phyloP scores from a whole-genome alignment of 2,888 invertebrate species.

The Muscina levida region DNA sequence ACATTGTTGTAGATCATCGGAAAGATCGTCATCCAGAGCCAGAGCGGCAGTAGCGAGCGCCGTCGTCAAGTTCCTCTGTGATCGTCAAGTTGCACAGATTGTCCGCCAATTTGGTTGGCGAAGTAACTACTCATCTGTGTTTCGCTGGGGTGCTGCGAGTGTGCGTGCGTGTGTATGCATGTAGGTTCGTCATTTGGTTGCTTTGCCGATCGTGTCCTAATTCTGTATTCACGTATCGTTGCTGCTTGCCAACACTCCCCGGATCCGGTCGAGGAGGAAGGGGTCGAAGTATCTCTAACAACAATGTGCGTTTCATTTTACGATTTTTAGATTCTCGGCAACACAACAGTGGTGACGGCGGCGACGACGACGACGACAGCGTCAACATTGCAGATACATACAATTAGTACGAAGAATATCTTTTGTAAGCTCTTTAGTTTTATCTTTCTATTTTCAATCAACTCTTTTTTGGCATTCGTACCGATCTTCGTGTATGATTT shows the following conservation, averaged over 20 bases:
- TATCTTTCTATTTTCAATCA: conserved; percentile 49
- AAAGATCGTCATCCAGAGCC: conserved; percentile 34
- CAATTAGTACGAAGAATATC: conserved; percentile 22
- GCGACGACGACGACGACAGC: background rate
- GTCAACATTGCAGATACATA: conserved; percentile 15
- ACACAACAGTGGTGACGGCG: conserved; percentile 29
- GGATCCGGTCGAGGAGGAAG: background rate
- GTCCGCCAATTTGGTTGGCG: conserved; percentile 2
- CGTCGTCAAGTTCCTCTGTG: background rate
- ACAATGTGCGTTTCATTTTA: conserved; percentile 47
- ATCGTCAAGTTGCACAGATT: background rate
- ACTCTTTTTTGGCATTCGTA: conserved; percentile 21
- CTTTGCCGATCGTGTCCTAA: conserved; percentile 64
- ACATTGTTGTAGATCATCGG: conserved; percentile 45
- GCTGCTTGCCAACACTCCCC: conserved; percentile 21
- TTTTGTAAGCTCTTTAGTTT: conserved; percentile 44
- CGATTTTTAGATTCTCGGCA: conserved; percentile 33
- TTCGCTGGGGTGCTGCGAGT: background rate
- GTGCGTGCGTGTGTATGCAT: background rate
- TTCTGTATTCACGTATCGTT: conserved; percentile 54
- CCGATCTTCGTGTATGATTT: conserved; percentile 44
- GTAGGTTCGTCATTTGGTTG: too few species aligned
- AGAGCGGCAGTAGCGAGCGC: background rate
- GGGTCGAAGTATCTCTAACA: conserved; percentile 11
- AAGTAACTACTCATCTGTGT: conserved; percentile 1